Base-by-base conservation (phyloP, 2,113 vertebrate genomes). In the Labrus mixtus region DNA sequence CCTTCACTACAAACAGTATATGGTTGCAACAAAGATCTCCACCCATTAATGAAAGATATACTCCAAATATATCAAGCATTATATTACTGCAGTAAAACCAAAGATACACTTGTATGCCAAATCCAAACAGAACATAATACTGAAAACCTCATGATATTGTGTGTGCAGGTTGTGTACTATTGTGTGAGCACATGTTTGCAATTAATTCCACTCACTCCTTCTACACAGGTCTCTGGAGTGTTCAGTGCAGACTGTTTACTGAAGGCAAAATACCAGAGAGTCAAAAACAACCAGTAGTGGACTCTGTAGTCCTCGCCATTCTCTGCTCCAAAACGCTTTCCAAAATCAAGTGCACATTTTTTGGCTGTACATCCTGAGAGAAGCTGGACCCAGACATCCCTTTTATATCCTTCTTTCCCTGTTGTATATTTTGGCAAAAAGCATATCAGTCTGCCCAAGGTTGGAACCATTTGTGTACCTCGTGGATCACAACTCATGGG, bases 191-290 rank as follows among this genome's bases (percentile, higher is more conserved):
- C 60, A n/a, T n/a, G 56, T 76, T 72, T 46, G 45, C 12, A 12
- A 3, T 16, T 6, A 15, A 16, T 16, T 16, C 16, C 45, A 16
- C 45, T 46, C 13, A 3, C 12, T 45, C 43, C 43, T 45, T 13
- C 43, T n/a, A 45, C 43, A 45, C 45, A 46, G 12, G 45, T 46
- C 45, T 16, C 45, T 16, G 5, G 45, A 12, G 45, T 46, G 12
- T 46, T 17, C 16, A 13, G 8, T 41, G 39, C 39, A 41, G 37
- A 39, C 43, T 45, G 45, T 46, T 46, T 46, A 46, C 12, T 53
- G 25, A 76, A 62, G 76, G 68, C 76, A 86, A 45, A 76, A 68
- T 64, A 68, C 16, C 12, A 46, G 12, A 46, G 23, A 55, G 39
- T 43, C n/a, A 41, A 77, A 68, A 73, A 19, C 15, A 62, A 16